A percentile compares a stretch with the other conserved stretches of the same genome.
phyloP scores from a whole-genome alignment of 2,113 vertebrate species.

The Sturnira hondurensis region DNA sequence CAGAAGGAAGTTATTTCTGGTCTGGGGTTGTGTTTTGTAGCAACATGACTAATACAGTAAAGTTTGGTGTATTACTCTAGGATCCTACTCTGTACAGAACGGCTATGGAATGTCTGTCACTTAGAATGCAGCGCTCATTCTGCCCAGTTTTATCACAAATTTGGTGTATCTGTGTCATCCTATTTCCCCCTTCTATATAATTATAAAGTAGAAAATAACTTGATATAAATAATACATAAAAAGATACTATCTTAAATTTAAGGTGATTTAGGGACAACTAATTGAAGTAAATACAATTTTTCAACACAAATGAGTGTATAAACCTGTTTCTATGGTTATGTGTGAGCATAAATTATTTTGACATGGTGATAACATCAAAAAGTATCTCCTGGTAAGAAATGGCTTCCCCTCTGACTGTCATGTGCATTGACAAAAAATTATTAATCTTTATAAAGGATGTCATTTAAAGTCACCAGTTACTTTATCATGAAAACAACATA shows the following conservation, averaged over 20 bases:
- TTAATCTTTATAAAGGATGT: background rate
- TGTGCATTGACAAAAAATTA: background rate
- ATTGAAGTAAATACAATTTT: slow-evolving; percentile 4
- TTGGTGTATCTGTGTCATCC: background rate
- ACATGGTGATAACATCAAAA: background rate
- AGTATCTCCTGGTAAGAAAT: background rate
- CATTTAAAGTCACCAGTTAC: background rate
- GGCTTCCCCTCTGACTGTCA: background rate
- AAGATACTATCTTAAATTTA: background rate
- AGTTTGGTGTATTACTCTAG: background rate
- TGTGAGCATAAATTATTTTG: background rate
- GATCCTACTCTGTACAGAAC: slow-evolving; percentile 44
- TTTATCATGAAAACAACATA: background rate
- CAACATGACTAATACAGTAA: slow-evolving; percentile 13
- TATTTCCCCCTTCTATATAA: background rate
- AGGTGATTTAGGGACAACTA: background rate
- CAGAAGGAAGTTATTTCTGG: slow-evolving; percentile 62
- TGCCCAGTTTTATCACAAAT: background rate
- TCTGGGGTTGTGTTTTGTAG: slow-evolving; percentile 65
- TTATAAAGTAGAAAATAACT: background rate
- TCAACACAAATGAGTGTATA: background rate
- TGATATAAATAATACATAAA: background rate
- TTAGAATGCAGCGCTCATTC: background rate
- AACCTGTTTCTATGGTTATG: background rate
- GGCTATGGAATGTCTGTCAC: background rate